These are phyloP conservation scores for Rhagologus leucostigma DNA, from an alignment of 2,113 vertebrate species.

Conservation along the genomic window DNA sequence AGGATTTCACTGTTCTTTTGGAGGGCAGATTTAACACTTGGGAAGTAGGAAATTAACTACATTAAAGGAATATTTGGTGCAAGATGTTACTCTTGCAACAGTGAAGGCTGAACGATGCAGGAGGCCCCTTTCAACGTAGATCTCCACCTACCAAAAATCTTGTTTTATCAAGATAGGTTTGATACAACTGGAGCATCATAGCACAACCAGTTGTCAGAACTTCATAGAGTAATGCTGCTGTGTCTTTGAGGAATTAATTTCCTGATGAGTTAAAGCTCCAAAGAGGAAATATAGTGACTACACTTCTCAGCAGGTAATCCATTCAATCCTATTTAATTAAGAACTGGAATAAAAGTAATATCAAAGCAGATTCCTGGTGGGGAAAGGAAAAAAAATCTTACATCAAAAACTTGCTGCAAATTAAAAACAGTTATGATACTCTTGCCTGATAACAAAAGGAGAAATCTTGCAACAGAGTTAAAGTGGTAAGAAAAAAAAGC, in stretches of 20 bases:
- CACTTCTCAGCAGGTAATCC: constrained; percentile 47
- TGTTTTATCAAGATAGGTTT: background rate
- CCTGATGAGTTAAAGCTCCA: constrained; percentile 46
- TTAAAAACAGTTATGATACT: background rate
- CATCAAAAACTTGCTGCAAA: background rate
- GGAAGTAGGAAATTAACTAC: background rate
- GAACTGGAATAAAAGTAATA: constrained; percentile 36
- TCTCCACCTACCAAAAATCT: background rate
- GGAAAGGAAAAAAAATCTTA: background rate
- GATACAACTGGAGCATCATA: background rate
- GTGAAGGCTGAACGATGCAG: background rate
- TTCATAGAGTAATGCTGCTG: background rate
- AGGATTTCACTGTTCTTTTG: background rate
- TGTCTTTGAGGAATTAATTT: constrained; percentile 48
- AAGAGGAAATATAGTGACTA: constrained; percentile 31
- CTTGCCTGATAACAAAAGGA: background rate
- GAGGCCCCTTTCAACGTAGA: background rate
- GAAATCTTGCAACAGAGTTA: background rate
- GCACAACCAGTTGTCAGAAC: background rate
- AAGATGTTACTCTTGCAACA: background rate
- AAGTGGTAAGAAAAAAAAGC: background rate
- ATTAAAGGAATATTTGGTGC: background rate
- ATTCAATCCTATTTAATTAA: constrained; percentile 62
- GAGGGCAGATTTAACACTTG: background rate
- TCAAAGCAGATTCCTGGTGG: constrained; percentile 28